A percentile compares a stretch with the other conserved stretches of the same genome.
Evolutionary conservation across 2,888 invertebrate genomes (phyloP).

Genomic region (Erebia aethiops): DNA sequence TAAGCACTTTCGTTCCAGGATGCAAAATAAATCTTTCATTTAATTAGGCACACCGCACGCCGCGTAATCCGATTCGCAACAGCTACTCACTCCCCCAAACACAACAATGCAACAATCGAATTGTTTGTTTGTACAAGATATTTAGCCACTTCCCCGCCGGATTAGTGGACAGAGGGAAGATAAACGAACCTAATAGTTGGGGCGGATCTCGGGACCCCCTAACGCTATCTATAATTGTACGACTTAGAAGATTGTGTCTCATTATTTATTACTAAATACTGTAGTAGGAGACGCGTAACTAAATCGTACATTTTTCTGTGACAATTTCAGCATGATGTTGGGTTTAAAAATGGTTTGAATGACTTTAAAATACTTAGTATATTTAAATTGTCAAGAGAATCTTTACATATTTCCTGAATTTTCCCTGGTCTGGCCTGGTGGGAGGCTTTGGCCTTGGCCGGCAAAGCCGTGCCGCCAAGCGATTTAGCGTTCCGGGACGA

Average conservation of each 20-base stretch:
- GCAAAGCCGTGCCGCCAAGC: too few relatives aligned
- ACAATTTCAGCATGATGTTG: neutral
- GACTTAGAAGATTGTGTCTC: slow-evolving; percentile 54
- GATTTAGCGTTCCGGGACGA: too few relatives aligned
- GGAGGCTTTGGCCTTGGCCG: too few relatives aligned
- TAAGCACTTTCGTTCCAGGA: slow-evolving; percentile 38
- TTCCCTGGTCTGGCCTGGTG: too few relatives aligned
- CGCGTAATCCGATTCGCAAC: slow-evolving; percentile 76
- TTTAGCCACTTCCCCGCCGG: slow-evolving; percentile 81
- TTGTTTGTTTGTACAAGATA: slow-evolving; percentile 83
- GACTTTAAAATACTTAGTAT: too few relatives aligned
- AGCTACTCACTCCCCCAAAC: slow-evolving; percentile 61
- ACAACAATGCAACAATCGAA: slow-evolving; percentile 75
- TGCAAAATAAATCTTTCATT: slow-evolving; percentile 57
- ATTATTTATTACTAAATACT: slow-evolving; percentile 39
- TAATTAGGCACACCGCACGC: slow-evolving; percentile 69
- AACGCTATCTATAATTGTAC: slow-evolving; percentile 65
- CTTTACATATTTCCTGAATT: too few relatives aligned
- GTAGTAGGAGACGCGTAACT: slow-evolving; percentile 21
- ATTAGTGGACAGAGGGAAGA: slow-evolving; percentile 78
- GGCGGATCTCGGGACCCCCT: slow-evolving; percentile 62
- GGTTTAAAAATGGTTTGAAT: too few relatives aligned
- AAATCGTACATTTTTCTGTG: neutral
- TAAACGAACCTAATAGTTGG: slow-evolving; percentile 74
- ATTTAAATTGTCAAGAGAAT: too few relatives aligned